Evolutionary conservation across 1,140 invertebrate genomes (phyloP).

Genomic region (Papilio polyxenes): DNA sequence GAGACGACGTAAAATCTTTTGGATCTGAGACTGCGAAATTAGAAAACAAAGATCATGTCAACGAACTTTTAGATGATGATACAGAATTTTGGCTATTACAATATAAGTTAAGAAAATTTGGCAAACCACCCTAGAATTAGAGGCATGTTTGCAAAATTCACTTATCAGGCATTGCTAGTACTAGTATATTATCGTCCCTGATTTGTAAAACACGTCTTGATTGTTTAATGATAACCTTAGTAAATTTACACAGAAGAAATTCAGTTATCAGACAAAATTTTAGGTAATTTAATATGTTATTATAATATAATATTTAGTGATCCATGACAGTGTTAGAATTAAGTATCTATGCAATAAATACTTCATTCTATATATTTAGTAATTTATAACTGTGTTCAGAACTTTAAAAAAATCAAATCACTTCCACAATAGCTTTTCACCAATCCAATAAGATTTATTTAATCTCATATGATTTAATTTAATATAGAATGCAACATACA

Average conservation of each 20-base stretch:
- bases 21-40: constrained; percentile 56
- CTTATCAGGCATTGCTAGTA: neutral
- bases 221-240: constrained; percentile 10
- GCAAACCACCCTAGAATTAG: neutral
- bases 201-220: constrained; percentile 7
- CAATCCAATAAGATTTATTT: neutral
- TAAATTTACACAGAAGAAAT: neutral
- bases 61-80: constrained; percentile 48
- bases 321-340: too few species aligned
- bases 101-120: neutral
- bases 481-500: neutral
- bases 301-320: too few species aligned
- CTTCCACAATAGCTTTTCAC: neutral
- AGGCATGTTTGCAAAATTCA: neutral
- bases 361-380: too few species aligned
- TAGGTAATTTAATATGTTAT: neutral
- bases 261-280: neutral
- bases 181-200: neutral
- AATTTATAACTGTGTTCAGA: too few species aligned
- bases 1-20: constrained; percentile 53
- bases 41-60: constrained; percentile 69
- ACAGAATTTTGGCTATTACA: constrained; percentile 36
- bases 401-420: neutral
- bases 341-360: too few species aligned
- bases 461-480: too few species aligned